Evolutionary conservation across 1,140 invertebrate genomes (phyloP).

Genomic region (Drusus annulatus): DNA sequence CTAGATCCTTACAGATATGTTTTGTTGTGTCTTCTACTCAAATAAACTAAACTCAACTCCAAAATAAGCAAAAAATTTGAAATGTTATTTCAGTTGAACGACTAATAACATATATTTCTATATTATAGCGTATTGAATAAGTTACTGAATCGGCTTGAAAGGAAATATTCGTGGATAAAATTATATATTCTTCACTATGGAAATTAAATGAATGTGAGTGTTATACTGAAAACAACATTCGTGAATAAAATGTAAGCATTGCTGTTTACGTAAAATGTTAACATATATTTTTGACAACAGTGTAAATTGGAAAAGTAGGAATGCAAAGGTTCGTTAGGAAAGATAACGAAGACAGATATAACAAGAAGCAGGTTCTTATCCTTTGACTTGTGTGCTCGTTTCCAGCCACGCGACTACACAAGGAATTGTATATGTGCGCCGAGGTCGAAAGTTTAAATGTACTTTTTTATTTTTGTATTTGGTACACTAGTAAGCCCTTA

Average conservation of each 20-base stretch:
- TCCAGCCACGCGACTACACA: conserved; percentile 56
- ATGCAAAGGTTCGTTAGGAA: not conserved
- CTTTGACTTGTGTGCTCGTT: conserved; percentile 45
- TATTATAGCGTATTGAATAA: too few species aligned
- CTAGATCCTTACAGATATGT: too few species aligned
- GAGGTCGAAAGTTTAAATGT: conserved; percentile 13
- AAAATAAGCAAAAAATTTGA: too few species aligned
- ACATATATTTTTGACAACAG: conserved; percentile 47
- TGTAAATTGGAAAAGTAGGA: conserved; percentile 40
- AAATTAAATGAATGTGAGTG: not conserved
- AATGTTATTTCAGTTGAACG: too few species aligned
- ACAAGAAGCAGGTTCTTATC: not conserved
- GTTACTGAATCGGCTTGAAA: too few species aligned
- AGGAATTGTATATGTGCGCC: conserved; percentile 38
- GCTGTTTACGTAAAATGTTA: conserved; percentile 32
- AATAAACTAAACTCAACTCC: too few species aligned
- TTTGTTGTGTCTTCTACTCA: too few species aligned
- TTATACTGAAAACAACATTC: not conserved
- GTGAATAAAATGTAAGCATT: conserved; percentile 18
- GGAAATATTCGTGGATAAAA: too few species aligned
- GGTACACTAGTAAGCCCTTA: conserved; percentile 15
- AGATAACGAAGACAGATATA: conserved; percentile 3
- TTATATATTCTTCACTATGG: not conserved
- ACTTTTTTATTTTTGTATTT: conserved; percentile 40
- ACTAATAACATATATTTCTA: too few species aligned